Conservation (phyloP, 2,113 vertebrate species). For the Noturus placidus region DNA sequence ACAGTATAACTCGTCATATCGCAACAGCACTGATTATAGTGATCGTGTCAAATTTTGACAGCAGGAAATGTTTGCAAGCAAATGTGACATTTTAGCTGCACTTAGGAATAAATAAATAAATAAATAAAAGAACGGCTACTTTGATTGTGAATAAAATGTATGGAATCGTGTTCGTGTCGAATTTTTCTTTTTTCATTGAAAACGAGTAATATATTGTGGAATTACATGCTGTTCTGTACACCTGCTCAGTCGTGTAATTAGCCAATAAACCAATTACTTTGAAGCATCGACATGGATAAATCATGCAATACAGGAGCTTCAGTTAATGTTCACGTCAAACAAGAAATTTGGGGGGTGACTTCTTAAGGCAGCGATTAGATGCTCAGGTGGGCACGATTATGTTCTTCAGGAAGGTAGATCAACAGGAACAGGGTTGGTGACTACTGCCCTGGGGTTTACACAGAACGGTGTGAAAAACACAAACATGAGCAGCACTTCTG, state of each 20-base stretch:
- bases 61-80: constrained; percentile 13
- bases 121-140: constrained; percentile 23
- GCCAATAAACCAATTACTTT: not conserved
- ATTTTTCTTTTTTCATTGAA: not conserved
- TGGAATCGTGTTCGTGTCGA: constrained; percentile 6
- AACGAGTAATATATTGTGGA: not conserved
- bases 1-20: not conserved
- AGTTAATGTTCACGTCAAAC: not conserved
- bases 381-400: too few relatives aligned
- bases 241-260: not conserved
- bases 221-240: not conserved
- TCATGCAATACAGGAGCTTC: not conserved
- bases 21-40: not conserved
- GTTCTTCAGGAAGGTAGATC: too few relatives aligned
- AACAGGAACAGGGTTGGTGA: too few relatives aligned
- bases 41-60: not conserved
- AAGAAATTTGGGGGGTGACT: not conserved
- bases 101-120: not conserved
- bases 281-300: not conserved
- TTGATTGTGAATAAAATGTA: constrained; percentile 50
- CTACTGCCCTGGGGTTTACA: too few relatives aligned
- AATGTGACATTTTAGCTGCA: constrained; percentile 25
- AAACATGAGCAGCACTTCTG: not conserved
- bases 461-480: too few relatives aligned
- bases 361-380: too few relatives aligned